A percentile compares a stretch with the other conserved stretches of the same genome.
These are phyloP conservation scores for Simalia tracyae DNA, from an alignment of 2,797 vertebrate genomes.

Conservation along the genomic window DNA sequence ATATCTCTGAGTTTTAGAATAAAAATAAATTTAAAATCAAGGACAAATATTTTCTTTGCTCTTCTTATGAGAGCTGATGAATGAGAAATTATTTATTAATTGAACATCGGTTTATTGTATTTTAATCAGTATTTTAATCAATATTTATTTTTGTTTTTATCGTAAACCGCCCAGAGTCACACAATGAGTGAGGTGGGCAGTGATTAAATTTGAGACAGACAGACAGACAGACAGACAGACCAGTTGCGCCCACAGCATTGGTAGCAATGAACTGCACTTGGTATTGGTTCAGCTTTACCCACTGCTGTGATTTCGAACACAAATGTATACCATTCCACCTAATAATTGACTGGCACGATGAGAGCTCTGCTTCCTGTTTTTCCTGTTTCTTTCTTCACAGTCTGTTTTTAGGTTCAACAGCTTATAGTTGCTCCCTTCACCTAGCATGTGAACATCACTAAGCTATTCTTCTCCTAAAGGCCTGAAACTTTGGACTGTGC, in stretches of 20 bases:
- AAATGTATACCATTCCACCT: neutral
- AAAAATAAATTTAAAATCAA: neutral
- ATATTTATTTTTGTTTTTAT: too few relatives aligned
- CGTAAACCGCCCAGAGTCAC: too few relatives aligned
- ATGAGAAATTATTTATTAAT: neutral
- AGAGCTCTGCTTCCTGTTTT: neutral
- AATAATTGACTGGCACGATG: neutral
- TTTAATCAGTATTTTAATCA: too few relatives aligned
- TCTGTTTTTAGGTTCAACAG: neutral
- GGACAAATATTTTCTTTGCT: neutral
- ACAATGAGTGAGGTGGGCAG: too few relatives aligned
- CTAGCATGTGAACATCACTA: neutral
- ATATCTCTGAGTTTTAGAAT: neutral
- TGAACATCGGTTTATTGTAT: too few relatives aligned
- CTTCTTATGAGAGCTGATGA: neutral
- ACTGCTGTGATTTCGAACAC: neutral
- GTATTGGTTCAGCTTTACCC: neutral
- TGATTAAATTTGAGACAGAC: too few relatives aligned
- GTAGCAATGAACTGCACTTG: neutral
- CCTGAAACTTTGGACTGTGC: neutral
- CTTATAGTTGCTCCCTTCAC: neutral
- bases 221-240: too few relatives aligned
- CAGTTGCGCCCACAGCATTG: neutral
- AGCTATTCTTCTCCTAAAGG: neutral
- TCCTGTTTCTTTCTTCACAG: neutral